These are phyloP conservation scores for Poliocrania exsul DNA, from an alignment of 2,797 vertebrate genomes.

Conservation along the genomic window DNA sequence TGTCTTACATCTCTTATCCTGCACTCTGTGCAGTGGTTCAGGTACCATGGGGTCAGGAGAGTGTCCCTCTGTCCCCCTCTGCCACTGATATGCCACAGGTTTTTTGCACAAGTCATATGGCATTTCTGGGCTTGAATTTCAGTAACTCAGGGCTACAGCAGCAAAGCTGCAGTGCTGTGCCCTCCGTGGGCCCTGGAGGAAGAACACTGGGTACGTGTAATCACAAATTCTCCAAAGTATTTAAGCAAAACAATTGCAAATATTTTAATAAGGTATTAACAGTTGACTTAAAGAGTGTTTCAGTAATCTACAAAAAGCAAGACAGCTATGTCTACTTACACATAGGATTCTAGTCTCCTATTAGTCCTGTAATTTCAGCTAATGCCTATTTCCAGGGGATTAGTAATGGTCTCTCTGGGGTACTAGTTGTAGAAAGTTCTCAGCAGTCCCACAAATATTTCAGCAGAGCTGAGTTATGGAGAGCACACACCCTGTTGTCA, in stretches of 20 bases:
- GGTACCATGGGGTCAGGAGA: background rate
- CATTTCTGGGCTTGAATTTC: background rate
- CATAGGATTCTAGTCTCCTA: background rate
- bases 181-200: background rate
- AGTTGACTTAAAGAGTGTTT: background rate
- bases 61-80: background rate
- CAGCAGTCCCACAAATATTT: background rate
- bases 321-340: background rate
- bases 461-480: background rate
- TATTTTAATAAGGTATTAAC: background rate
- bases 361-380: background rate
- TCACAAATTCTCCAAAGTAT: background rate
- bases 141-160: background rate
- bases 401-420: background rate
- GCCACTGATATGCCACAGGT: background rate
- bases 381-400: conserved; percentile 2
- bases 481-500: background rate
- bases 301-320: background rate
- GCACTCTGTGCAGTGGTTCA: background rate
- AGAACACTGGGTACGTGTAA: background rate
- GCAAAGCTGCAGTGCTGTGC: background rate
- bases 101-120: background rate
- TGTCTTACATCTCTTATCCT: background rate
- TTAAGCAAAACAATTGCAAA: background rate
- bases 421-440: background rate